phyloP scores from a whole-genome alignment of 2,888 invertebrate species.

The Phyto melanocephala region DNA sequence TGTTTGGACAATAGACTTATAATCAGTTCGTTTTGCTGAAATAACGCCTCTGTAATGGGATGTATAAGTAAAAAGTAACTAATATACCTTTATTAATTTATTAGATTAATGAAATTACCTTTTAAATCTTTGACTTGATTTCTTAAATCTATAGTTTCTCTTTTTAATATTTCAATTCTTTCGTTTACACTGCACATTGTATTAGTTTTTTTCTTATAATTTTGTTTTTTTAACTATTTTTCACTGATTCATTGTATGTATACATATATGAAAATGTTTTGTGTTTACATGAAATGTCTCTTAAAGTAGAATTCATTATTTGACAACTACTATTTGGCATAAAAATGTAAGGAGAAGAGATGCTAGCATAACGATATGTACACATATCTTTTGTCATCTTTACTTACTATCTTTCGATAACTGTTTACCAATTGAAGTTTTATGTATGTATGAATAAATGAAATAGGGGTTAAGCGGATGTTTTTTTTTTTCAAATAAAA shows the following conservation, averaged over 20 bases:
- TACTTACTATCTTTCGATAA: conserved; percentile 14
- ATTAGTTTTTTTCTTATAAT: too few species aligned
- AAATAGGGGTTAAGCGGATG: too few species aligned
- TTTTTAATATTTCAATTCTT: conserved; percentile 54
- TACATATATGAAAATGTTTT: conserved; percentile 12
- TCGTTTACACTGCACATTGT: conserved; percentile 45
- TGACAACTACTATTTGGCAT: conserved; percentile 15
- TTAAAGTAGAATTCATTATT: conserved; percentile 45
- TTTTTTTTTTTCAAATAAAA: too few species aligned
- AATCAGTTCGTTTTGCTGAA: conserved; percentile 55
- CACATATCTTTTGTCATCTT: neutral
- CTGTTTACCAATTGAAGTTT: too few species aligned
- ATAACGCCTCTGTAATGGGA: conserved; percentile 18
- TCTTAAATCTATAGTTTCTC: conserved; percentile 43
- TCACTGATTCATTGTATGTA: neutral
- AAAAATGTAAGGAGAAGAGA: conserved; percentile 40
- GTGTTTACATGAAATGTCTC: conserved; percentile 42
- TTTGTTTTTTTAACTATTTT: too few species aligned
- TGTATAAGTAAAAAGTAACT: neutral
- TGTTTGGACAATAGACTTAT: conserved; percentile 46
- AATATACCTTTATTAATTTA: neutral
- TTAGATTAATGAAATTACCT: conserved; percentile 11
- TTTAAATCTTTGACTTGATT: conserved; percentile 49
- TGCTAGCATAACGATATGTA: conserved; percentile 1
- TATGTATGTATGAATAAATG: too few species aligned